Conservation (phyloP, 2,113 vertebrate species). For the Ochotona curzoniae region DNA sequence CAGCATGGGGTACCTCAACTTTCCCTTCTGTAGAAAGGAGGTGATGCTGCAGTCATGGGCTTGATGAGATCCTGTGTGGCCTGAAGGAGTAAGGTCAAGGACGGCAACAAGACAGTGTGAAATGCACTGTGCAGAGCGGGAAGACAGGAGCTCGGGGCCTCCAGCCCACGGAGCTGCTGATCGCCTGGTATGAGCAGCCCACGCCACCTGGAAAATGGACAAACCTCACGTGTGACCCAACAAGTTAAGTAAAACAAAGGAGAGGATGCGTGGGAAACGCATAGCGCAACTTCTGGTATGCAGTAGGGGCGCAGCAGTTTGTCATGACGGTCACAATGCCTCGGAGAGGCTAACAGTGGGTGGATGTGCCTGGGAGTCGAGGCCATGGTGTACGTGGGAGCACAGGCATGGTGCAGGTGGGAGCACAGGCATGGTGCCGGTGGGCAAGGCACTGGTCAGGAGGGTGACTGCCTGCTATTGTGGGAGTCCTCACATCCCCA, state of each 20-base stretch:
- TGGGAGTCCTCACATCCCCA: too few relatives aligned
- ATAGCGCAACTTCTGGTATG: not conserved
- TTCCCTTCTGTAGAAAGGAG: not conserved
- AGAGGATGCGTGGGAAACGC: not conserved
- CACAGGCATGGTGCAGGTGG: too few relatives aligned
- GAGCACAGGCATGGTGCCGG: too few relatives aligned
- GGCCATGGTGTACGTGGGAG: rapidly evolving
- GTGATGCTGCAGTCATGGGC: not conserved
- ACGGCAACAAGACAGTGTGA: too few relatives aligned
- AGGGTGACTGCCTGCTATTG: not conserved
- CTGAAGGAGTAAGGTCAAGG: too few relatives aligned
- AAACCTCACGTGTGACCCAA: too few relatives aligned
- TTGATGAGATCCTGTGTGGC: not conserved
- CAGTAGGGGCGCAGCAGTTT: not conserved
- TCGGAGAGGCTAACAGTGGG: not conserved
- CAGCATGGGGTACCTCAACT: not conserved
- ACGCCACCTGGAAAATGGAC: too few relatives aligned
- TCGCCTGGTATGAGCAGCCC: too few relatives aligned
- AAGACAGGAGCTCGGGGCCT: too few relatives aligned
- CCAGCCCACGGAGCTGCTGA: too few relatives aligned
- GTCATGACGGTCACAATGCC: not conserved
- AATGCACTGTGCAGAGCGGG: too few relatives aligned
- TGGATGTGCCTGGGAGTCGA: rapidly evolving
- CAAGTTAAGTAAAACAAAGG: not conserved
- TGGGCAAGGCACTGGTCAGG: not conserved